A percentile compares a stretch with the other conserved stretches of the same genome.
Evolutionary conservation across 2,797 vertebrate species (phyloP).

Genomic region (Sebastes hubbsi): DNA sequence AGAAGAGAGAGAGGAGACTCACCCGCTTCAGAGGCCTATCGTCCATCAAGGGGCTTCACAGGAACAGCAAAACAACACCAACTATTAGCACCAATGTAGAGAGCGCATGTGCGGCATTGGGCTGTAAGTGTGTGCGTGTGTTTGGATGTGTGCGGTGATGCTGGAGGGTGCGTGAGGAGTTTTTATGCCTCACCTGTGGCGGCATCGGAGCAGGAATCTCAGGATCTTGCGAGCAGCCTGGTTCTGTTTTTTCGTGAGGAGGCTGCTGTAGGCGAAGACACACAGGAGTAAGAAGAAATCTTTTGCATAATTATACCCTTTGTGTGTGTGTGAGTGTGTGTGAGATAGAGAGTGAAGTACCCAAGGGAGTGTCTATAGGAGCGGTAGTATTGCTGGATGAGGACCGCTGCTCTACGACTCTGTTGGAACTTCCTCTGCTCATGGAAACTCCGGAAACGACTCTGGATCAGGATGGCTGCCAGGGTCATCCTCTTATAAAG

Average conservation of each 20-base stretch:
- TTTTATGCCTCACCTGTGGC: conserved; percentile 90
- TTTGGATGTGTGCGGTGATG: conserved; percentile 9
- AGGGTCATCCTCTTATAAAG: conserved; percentile 99
- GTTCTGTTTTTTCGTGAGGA: conserved; percentile 98
- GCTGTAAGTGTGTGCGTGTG: conserved; percentile 29
- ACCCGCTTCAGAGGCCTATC: conserved; percentile 99
- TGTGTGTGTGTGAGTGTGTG: background rate
- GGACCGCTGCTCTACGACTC: conserved; percentile 95
- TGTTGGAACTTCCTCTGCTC: conserved; percentile 99
- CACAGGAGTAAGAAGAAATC: background rate
- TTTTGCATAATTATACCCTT: background rate
- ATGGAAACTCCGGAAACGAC: conserved; percentile 98
- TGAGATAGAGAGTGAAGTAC: conserved; percentile 42
- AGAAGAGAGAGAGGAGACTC: conserved; percentile 82
- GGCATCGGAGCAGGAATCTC: conserved; percentile 98
- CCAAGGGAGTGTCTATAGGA: conserved; percentile 95
- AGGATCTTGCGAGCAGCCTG: conserved; percentile 99
- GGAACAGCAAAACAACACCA: conserved; percentile 98
- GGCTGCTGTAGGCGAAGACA: conserved; percentile 87
- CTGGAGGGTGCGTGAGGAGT: background rate
- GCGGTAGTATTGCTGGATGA: conserved; percentile 99
- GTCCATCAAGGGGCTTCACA: conserved; percentile 99
- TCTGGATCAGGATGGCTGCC: conserved; percentile 99
- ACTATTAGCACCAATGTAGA: conserved; percentile 90
- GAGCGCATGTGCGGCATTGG: conserved; percentile 73